phyloP scores from a whole-genome alignment of 2,113 vertebrate species.

The Haplochromis vanheusdeni region DNA sequence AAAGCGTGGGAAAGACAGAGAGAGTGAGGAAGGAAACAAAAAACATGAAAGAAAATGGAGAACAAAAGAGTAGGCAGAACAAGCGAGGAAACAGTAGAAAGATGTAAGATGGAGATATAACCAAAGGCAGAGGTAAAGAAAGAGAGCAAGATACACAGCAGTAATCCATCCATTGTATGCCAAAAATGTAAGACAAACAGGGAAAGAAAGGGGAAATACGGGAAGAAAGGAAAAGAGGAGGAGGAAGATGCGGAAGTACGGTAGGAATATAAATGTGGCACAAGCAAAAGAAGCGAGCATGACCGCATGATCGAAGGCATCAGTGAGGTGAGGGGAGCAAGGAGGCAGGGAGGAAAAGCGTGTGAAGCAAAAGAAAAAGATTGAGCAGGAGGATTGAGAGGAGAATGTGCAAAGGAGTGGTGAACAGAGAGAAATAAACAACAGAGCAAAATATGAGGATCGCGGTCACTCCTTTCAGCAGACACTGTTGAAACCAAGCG shows the following conservation, averaged over 20 bases:
- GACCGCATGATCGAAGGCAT: not conserved
- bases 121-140: not conserved
- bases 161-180: constrained; percentile 25
- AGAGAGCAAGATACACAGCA: constrained; percentile 23
- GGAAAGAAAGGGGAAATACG: not conserved
- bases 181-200: not conserved
- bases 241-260: not conserved
- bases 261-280: not conserved
- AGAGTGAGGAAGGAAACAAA: not conserved
- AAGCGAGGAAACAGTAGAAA: not conserved
- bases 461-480: constrained; percentile 53
- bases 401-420: constrained; percentile 45
- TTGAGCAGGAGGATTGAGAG: constrained; percentile 25
- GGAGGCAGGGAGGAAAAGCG: not conserved
- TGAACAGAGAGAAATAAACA: constrained; percentile 64
- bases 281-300: constrained; percentile 23
- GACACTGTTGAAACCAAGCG: constrained; percentile 59
- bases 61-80: not conserved
- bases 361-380: constrained; percentile 19
- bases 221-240: not conserved
- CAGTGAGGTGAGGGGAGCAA: not conserved
- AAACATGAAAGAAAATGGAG: not conserved
- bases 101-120: constrained; percentile 9
- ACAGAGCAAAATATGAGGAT: constrained; percentile 64
- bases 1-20: constrained; percentile 60